These are phyloP conservation scores for Pygoscelis antarcticus DNA, from an alignment of 2,113 vertebrate genomes.

Conservation along the genomic window DNA sequence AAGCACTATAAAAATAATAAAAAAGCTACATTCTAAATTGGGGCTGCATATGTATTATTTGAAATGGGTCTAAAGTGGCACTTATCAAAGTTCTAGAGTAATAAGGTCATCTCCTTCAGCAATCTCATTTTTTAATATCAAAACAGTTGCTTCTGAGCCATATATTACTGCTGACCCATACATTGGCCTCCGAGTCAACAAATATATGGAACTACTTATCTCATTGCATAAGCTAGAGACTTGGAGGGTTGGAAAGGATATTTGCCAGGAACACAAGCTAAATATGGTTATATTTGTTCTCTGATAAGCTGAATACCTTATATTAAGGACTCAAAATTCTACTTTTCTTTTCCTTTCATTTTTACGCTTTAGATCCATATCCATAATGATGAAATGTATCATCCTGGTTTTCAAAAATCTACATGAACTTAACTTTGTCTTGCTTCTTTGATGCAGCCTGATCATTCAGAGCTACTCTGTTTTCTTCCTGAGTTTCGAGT, in stretches of 20 bases:
- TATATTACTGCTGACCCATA: background rate
- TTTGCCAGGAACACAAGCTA: background rate
- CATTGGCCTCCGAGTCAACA: background rate
- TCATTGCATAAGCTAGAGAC: background rate
- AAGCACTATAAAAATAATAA: background rate
- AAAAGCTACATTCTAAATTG: background rate
- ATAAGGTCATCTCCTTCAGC: background rate
- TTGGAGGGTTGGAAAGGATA: background rate
- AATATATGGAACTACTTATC: background rate
- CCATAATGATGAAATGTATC: background rate
- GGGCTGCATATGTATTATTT: background rate
- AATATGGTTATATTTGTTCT: background rate
- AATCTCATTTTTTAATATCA: background rate
- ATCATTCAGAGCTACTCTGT: background rate
- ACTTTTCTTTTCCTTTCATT: background rate
- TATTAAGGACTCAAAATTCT: background rate
- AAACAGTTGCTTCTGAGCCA: background rate
- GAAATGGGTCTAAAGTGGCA: background rate
- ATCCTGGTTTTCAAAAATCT: background rate
- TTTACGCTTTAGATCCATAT: background rate
- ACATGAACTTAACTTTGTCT: background rate
- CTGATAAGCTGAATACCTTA: background rate
- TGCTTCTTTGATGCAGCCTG: background rate
- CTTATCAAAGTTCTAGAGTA: background rate
- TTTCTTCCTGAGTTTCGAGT: background rate